Evolutionary conservation across 2,888 invertebrate species (phyloP), one percentile per base, ranked within the genome.

Genomic region (Oligia latruncula): DNA sequence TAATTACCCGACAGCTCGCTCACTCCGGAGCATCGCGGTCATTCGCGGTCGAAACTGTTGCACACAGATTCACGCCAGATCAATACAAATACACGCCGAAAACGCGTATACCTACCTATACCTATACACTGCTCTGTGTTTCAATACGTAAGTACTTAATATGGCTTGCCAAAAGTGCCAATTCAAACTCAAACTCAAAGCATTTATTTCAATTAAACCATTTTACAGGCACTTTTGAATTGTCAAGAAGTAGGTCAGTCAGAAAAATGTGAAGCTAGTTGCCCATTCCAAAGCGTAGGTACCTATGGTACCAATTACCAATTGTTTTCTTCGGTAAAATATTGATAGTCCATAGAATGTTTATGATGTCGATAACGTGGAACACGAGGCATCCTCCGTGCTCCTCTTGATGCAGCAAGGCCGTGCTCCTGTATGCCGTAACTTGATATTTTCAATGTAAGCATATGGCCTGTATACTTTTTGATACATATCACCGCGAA

Each of bases 31-130:
- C 70, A 20, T 35, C 71, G 49, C 82, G 46, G 13, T 58, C 4
- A 40, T 4, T 40, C 40, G 40, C 40, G 40, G 40, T 40, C 65
- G 64, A 6, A 40, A 74, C 75, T 83, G 77, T 83, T 85, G 85
- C 83, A 80, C 78, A 75, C 73, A 73, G 52, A 65, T 71, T 77
- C 62, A 29, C 58, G 20, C 40, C 68, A 71, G 80, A 83, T 85
- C 85, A 83, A 85, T 85, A 85, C 83, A 35, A 35, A 71, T 35
- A 77, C 76, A 62, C 66, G n/a, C 60, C 64, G 17, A 73, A 70
- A 64, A 29, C 40, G 40, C 49, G 55, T 29, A 29, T 29, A 29
- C 29, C 29, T 29, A 29, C 29, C 29, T 29, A 29, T 29, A 29
- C 29, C 29, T 29, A 35, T 35, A 60, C 23, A 46, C 13, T 35